Evolutionary conservation across 2,113 vertebrate genomes (phyloP).

Genomic region (Xenus cinereus): DNA sequence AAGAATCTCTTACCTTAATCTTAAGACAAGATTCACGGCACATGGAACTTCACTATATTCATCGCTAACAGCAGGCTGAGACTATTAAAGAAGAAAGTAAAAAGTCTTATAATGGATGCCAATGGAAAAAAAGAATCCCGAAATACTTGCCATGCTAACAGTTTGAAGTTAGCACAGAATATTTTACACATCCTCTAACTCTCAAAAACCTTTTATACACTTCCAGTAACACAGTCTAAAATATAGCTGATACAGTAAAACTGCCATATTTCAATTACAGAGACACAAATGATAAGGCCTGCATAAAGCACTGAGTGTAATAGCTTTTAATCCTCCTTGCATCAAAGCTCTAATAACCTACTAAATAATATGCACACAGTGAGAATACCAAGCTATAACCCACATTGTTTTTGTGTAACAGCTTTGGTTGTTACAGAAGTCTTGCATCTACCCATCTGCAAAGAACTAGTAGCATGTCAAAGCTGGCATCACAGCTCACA

Average conservation of each 20-base stretch:
- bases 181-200: constrained; percentile 8
- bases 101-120: background rate
- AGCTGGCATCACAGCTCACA: background rate
- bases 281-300: background rate
- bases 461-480: constrained; percentile 15
- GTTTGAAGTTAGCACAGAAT: background rate
- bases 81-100: constrained; percentile 69
- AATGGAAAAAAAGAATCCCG: background rate
- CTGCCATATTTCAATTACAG: background rate
- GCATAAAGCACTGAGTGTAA: background rate
- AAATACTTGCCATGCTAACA: background rate
- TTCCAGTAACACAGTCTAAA: constrained; percentile 1
- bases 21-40: constrained; percentile 93
- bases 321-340: background rate
- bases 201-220: background rate
- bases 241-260: background rate
- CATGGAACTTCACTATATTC: constrained; percentile 79
- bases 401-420: constrained; percentile 1
- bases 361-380: background rate
- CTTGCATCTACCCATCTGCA: background rate
- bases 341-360: constrained; percentile 31
- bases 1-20: constrained; percentile 86
- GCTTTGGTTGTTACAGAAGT: background rate
- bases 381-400: background rate
- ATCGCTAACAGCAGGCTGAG: constrained; percentile 79